Base-by-base conservation (phyloP, 2,797 vertebrate species). In the Ctenochaetus hawaiiensis region DNA sequence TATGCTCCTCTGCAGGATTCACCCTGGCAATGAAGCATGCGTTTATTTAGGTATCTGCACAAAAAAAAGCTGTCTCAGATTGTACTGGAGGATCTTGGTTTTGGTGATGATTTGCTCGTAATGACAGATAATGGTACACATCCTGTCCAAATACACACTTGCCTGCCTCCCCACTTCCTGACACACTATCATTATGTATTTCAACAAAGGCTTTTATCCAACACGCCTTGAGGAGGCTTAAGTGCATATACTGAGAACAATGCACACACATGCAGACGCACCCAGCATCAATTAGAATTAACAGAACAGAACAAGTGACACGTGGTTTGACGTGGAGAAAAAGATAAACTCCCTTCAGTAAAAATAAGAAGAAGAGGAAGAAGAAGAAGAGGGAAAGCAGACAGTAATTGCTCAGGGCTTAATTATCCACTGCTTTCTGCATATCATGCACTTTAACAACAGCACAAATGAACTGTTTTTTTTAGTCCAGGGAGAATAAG, bases 161-260 rank as follows among this genome's bases (percentile, higher is more conserved):
- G 63, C 87, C 61, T 47, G 30, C 78, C 67, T 73, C 62, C 80
- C 65, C 80, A 88, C 82, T 90, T 89, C 87, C 89, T 86, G 90
- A 87, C 82, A 87, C 75, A 79, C 88, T 87, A 71, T 75, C 44
- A 51, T 49, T 41, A 63, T 78, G 89, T 82, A 81, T 88, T 88
- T 88, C 39, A 39, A 73, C 63, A 62, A 73, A 91, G 70, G 87
- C 86, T 92, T 91, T 91, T 90, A 91, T 90, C 84, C 72, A 78
- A 71, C 86, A 77, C 72, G 78, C 82, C 85, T 90, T 75, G 75
- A 83, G 78, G 81, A 87, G 66, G 79, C 70, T 87, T 90, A 87
- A 91, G 90, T 90, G 89, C 87, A 88, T 37, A 74, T 67, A 23
- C 59, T 60, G 68, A 78, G 69, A 57, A 75, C 39, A 58, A 58